These are phyloP conservation scores for Datnioides undecimradiatus DNA, from an alignment of 2,113 vertebrate genomes.

Conservation along the genomic window DNA sequence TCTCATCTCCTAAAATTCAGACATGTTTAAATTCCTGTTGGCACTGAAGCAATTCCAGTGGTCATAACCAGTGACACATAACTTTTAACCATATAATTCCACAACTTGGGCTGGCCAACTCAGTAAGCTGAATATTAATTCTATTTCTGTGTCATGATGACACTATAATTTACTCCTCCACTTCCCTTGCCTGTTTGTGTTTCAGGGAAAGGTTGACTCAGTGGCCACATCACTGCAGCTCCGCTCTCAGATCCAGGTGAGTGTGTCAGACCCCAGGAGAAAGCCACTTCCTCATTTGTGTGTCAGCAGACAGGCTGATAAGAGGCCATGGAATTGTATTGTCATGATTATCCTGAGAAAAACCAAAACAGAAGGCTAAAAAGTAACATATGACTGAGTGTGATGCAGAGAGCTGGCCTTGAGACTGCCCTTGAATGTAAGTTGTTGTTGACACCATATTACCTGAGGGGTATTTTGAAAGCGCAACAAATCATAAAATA, in stretches of 20 bases:
- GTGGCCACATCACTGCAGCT: slow-evolving; percentile 90
- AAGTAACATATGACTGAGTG: slow-evolving; percentile 4
- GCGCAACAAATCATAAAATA: not conserved
- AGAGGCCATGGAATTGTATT: slow-evolving; percentile 19
- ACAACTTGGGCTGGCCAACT: not conserved
- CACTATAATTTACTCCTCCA: slow-evolving; percentile 56
- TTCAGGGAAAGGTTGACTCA: slow-evolving; percentile 87
- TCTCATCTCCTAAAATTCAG: not conserved
- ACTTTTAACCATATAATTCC: slow-evolving; percentile 13
- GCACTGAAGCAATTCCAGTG: not conserved
- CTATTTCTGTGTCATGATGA: slow-evolving; percentile 58
- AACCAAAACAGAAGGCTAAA: not conserved
- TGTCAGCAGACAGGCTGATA: slow-evolving; percentile 56
- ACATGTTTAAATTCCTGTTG: not conserved
- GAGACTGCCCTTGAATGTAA: not conserved
- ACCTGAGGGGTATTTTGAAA: not conserved
- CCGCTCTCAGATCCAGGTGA: slow-evolving; percentile 94
- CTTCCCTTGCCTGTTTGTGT: slow-evolving; percentile 48
- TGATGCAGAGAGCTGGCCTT: slow-evolving; percentile 16
- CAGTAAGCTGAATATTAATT: slow-evolving; percentile 46
- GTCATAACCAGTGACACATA: not conserved
- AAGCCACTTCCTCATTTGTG: slow-evolving; percentile 52
- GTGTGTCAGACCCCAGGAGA: slow-evolving; percentile 59
- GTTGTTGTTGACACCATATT: not conserved
- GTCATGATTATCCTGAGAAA: slow-evolving; percentile 37